Conservation (phyloP, 2,797 vertebrate genomes). For the Percopsis omiscomaycus region DNA sequence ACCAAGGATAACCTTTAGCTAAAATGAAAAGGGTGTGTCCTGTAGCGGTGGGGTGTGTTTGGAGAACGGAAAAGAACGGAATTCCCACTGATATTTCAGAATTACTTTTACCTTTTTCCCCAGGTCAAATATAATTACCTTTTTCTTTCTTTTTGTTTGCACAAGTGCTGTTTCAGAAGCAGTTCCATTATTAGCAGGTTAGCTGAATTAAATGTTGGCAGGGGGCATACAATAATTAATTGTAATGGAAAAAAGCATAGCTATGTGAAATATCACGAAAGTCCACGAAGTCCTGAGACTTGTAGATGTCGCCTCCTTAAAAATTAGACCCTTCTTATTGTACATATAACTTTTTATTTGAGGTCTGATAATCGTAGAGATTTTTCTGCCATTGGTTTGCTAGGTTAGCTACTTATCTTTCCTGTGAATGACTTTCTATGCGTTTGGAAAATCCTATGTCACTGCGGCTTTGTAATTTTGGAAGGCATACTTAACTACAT, state of each 20-base stretch:
- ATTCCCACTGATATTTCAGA: conserved; percentile 57
- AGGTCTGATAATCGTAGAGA: not conserved
- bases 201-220: conserved; percentile 31
- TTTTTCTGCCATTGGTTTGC: no score
- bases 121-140: conserved; percentile 55
- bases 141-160: not conserved
- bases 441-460: no score
- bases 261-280: conserved; percentile 20
- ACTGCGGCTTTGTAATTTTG: no score
- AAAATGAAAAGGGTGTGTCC: conserved; percentile 76
- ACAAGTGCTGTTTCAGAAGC: conserved; percentile 45
- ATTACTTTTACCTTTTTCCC: conserved; percentile 31
- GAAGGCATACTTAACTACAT: no score
- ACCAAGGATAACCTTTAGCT: conserved; percentile 71
- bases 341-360: no score
- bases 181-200: conserved; percentile 39
- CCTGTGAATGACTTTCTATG: no score
- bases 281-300: no score
- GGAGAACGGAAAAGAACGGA: conserved; percentile 30
- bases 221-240: conserved; percentile 14
- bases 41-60: conserved; percentile 50
- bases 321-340: no score
- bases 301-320: no score
- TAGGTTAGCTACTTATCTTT: no score
- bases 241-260: conserved; percentile 29